Evolutionary conservation across 2,888 invertebrate species (phyloP), one percentile per base, ranked within the genome.

Genomic region (Leptopilina syphax): DNA sequence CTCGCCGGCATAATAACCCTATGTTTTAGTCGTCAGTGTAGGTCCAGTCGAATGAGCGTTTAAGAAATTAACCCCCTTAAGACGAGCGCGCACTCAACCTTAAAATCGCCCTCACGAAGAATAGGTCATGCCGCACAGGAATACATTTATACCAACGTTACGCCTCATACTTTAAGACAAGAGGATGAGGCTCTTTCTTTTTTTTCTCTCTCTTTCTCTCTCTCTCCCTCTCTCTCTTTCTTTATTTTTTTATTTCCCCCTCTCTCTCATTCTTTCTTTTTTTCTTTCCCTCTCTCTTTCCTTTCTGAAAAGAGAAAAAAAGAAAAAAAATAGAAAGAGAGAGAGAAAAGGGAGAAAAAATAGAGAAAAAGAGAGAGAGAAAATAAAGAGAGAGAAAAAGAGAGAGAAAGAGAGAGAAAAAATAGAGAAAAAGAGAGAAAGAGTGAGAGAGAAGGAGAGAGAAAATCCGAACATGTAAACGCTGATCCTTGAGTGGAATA

Each of bases 11-110:
- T 73, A 73, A 73, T 73, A 73, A 73, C 73, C 73, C 34, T 54
- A 34, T 73, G 73, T 73, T 73, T 73, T 73, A 73, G 73, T 57
- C 73, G 54, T 57, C 73, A 34, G 50, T 12, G 10, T 50, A 50
- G 54, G 73, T 27, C 34, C n/a, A 34, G 73, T 57, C 12, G 73
- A 73, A 73, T 73, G 73, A 73, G 57, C 57, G 73, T 73, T 73
- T 73, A 73, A 73, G 73, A 73, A 73, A 73, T 73, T 73, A 73
- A 73, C 73, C 73, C 57, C 57, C 73, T 57, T 73, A 73, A 41
- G 73, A 73, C 13, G 73, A 57, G 73, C 13, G 73, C 27, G 73
- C 54, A 57, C 73, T 73, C 73, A 57, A 73, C 54, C 73, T 73
- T 73, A 73, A 73, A 73, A 73, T 73, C 73, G 27, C 57, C 57